These are phyloP conservation scores for Megaleporinus macrocephalus DNA, from an alignment of 2,113 vertebrate species.

Conservation along the genomic window DNA sequence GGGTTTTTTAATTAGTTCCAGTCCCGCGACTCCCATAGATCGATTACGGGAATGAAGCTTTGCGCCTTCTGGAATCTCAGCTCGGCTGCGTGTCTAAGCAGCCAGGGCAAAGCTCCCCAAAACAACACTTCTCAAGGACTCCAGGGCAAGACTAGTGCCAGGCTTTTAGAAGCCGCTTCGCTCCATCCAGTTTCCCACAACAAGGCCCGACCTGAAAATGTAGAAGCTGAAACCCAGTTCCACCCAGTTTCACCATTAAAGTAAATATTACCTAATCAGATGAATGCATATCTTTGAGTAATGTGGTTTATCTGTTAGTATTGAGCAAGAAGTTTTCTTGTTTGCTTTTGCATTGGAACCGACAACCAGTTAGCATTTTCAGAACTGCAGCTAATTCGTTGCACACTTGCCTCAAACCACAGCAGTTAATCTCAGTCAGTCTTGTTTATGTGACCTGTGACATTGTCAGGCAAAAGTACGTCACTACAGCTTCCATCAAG, in stretches of 20 bases:
- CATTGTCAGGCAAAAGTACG: too few species aligned
- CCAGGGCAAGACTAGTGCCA: slow-evolving; percentile 1
- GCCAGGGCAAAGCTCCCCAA: slow-evolving; percentile 22
- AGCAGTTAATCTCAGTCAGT: too few species aligned
- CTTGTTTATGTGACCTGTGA: too few species aligned
- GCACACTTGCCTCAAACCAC: too few species aligned
- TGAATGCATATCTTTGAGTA: background rate
- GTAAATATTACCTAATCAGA: slow-evolving; percentile 5
- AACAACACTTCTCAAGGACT: slow-evolving; percentile 39
- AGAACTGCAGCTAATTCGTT: too few species aligned
- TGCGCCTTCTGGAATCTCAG: slow-evolving; percentile 50
- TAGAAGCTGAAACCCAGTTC: background rate
- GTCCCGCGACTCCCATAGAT: slow-evolving; percentile 65
- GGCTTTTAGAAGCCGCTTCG: background rate
- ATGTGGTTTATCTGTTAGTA: background rate
- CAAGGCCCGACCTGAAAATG: background rate
- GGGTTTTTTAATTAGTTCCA: slow-evolving; percentile 74
- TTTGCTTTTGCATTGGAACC: too few species aligned
- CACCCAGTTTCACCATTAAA: background rate
- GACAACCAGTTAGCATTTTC: too few species aligned
- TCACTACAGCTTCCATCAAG: too few species aligned
- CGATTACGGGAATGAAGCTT: slow-evolving; percentile 66
- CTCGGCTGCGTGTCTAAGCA: slow-evolving; percentile 25
- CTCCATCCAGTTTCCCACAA: background rate
- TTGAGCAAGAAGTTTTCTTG: too few species aligned